Base-by-base conservation (phyloP, 2,797 vertebrate genomes). In the Cercopithecus diana region DNA sequence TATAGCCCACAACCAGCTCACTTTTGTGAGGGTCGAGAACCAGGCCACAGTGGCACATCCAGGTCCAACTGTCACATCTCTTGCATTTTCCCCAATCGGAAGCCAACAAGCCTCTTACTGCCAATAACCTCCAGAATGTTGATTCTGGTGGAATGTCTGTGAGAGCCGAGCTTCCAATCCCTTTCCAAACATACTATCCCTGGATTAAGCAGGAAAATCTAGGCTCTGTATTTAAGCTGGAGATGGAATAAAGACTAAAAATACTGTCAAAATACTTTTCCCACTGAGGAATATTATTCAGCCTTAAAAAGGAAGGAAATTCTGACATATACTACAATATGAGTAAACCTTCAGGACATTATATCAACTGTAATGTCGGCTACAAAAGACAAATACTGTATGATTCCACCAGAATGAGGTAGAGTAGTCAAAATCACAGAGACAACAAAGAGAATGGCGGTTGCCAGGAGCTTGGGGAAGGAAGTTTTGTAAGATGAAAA, bases 161-260 rank as follows among this genome's bases (percentile, higher is more conserved):
- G 67, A 89, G 84, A 58, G 39, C 30, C 67, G 39, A 26, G 11
- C 36, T 84, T 89, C 67, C 52, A 67, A 55, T 6, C 8, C 1
- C 7, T 75, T 88, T 81, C 52, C 57, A 28, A 92, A 80, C 4
- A 81, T 36, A 76, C 36, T 75, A 41, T 90, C 17, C 33, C 41
- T 93, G 36, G 41, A 58, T 73, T 41, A 88, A 80, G 76, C 55
- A 88, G 81, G 72, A 81, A 95, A 79, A 93, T 72, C 43, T 80
- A 93, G 76, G 70, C 58, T 96, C 73, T 92, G 28, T 70, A 24
- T 88, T 79, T 89, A 93, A 87, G 17, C 14, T 67, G 22, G 7
- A 90, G 76, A 93, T 94, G 80, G 57, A 93, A 82, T 39, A 85
- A 57, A 88, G 30, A 92, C 17, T 64, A 76, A 96, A 96, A 93